Evolutionary conservation across 2,888 invertebrate genomes (phyloP), one percentile per base, ranked within the genome.

Genomic region (Nemotelus pantherinus): DNA sequence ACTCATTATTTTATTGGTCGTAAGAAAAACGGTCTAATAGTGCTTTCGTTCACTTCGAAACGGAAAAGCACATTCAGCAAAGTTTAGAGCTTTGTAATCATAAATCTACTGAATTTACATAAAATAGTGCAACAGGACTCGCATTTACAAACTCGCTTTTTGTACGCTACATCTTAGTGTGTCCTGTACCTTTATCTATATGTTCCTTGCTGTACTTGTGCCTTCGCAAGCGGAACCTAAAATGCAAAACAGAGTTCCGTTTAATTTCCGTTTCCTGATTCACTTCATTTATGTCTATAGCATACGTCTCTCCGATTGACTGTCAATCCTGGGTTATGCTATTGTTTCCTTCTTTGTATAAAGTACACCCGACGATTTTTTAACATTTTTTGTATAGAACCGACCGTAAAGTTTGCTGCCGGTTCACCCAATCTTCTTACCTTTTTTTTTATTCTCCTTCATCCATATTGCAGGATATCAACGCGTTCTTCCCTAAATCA

Each of bases 241-340:
- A 43, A 70, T 70, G 55, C 70, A 55, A 53, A 70, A 55, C 53
- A 70, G 70, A 50, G 43, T 55, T 53, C 67, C 70, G 58, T 76
- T 76, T 76, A 76, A 76, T 76, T 76, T 76, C 76, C 76, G 76
- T 44, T 76, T 76, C 76, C 76, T 76, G 60, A 48, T 76, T 76
- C 53, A 10, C 63, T 76, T 65, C 57, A 5, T 67, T 53, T 55
- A 55, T 55, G 4, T 53, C 70, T 5, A 43, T 39, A 50, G 41
- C 50, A 68, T 2, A 68, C 50, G 43, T 45, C 44, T 25, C 25
- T 47, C 6, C 50, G 47, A 41, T 50, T 50, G 50, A 67, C 55
- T 43, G 43, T 55, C 41, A 70, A 55, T 6, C 70, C 5, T 39
- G 44, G 70, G 70, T 55, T 55, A 70, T 70, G 53, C 70, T 55